phyloP scores from a whole-genome alignment of 2,113 vertebrate genomes.

The Mustela nigripes region DNA sequence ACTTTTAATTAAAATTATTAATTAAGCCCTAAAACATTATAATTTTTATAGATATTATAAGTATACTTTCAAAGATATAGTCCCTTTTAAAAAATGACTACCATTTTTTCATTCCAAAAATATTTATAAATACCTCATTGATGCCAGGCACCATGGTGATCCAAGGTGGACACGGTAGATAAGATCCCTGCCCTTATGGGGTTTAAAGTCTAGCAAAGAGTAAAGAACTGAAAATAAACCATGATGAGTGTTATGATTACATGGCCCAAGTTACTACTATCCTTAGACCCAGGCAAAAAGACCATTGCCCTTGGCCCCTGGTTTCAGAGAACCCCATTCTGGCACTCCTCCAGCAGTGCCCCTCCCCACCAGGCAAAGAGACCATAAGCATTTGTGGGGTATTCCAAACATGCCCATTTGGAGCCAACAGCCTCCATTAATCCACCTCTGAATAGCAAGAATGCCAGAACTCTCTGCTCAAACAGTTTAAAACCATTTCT shows the following conservation, averaged over 20 bases:
- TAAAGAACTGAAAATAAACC: not conserved
- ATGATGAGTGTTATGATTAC: not conserved
- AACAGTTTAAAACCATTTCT: not conserved
- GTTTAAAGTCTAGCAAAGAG: not conserved
- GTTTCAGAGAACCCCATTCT: not conserved
- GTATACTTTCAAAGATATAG: not conserved
- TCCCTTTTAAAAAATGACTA: constrained; percentile 45
- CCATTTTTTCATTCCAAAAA: not conserved
- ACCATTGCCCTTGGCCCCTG: not conserved
- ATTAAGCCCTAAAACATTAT: constrained; percentile 20
- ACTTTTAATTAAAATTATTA: constrained; percentile 59
- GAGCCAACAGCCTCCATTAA: not conserved
- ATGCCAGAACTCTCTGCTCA: not conserved
- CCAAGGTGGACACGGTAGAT: not conserved
- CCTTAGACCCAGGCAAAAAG: not conserved
- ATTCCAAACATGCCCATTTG: not conserved
- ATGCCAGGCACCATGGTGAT: not conserved
- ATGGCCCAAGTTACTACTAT: not conserved
- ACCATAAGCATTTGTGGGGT: no score
- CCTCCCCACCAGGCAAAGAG: not conserved
- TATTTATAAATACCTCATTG: not conserved
- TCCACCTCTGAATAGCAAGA: not conserved
- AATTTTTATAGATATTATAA: constrained; percentile 38
- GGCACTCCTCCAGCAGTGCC: not conserved
- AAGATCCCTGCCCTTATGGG: not conserved